Percentiles rank a stretch among this genome's conserved stretches.
These are phyloP conservation scores for Tenualosa ilisha DNA, from an alignment of 2,797 vertebrate genomes.

Conservation along the genomic window DNA sequence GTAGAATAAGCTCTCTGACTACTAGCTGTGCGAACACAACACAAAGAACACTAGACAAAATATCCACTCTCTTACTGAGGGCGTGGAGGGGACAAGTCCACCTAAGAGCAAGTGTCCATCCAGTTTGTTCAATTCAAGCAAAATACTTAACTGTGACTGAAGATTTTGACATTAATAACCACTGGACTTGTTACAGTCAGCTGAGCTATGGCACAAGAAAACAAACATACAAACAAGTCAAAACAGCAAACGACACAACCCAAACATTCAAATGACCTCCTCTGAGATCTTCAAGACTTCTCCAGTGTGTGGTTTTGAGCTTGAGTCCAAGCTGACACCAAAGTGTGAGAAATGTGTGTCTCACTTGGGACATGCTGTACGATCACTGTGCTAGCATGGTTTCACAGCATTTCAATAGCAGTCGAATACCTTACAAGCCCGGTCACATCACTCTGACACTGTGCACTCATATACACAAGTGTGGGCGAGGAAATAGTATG, in stretches of 20 bases:
- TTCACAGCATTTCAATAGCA: background rate
- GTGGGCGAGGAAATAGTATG: background rate
- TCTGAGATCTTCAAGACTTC: background rate
- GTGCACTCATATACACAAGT: background rate
- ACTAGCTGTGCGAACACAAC: background rate
- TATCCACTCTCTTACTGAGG: background rate
- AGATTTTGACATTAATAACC: background rate
- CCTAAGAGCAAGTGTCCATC: background rate
- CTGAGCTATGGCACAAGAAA: background rate
- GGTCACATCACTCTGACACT: background rate
- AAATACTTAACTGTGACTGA: background rate
- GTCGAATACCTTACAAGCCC: background rate
- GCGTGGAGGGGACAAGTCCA: background rate
- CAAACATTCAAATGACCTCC: background rate
- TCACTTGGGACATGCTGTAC: background rate
- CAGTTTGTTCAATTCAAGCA: slow-evolving; percentile 4
- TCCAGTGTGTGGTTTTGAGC: background rate
- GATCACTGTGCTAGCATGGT: background rate
- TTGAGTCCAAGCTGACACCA: background rate
- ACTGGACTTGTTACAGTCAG: background rate
- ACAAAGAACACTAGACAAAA: background rate
- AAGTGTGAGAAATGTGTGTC: background rate
- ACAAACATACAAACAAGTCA: background rate
- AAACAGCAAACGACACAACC: background rate
- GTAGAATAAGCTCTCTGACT: background rate